Base-by-base conservation (phyloP, 2,797 vertebrate species). In the Notoglanidium macrostoma region DNA sequence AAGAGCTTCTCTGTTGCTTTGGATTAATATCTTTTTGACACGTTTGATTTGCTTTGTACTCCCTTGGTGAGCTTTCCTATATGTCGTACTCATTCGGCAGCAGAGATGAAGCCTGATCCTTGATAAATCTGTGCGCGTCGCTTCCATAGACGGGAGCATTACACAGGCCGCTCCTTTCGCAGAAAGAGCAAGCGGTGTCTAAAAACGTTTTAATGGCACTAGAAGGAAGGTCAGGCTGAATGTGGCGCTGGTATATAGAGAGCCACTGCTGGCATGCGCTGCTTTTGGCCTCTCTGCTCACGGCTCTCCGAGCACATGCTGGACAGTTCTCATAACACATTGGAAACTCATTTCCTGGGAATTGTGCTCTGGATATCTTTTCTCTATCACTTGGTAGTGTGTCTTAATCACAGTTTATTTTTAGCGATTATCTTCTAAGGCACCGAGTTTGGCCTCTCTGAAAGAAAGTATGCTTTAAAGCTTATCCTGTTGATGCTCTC, bases 201-300 rank as follows among this genome's bases (percentile, higher is more conserved):
- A 83, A 32, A 78, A 67, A 0, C 1, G 12, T 54, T 54, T 63
- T 32, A 32, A 26, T 61, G 68, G 54, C 3, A 7, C 55, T 74
- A 29, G 26, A 85, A 26, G 32, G 51, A 85, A 76, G 70, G 84
- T 77, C 84, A 76, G 26, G 84, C 35, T 85, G 84, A 49, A 76
- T 77, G 40, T 77, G 26, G 55, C 57, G 44, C 57, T 77, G 84
- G 68, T 6, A 2, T 72, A n/a, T 55, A 26, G 12, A 46, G 55
- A 76, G 26, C 8, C 17, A 32, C n/a, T 14, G 73, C 21, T 76
- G 84, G 84, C 44, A 78, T 83, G 51, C 51, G 35, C 77, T 80
- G 44, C 88, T 55, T 90, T 84, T 70, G 68, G 74, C 70, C 88
- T 89, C 90, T 86, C 91, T 88, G 91, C 57, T 12, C 59, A 77